These are phyloP conservation scores for Psilopsiagon aymara DNA, from an alignment of 2,113 vertebrate genomes.

Conservation along the genomic window DNA sequence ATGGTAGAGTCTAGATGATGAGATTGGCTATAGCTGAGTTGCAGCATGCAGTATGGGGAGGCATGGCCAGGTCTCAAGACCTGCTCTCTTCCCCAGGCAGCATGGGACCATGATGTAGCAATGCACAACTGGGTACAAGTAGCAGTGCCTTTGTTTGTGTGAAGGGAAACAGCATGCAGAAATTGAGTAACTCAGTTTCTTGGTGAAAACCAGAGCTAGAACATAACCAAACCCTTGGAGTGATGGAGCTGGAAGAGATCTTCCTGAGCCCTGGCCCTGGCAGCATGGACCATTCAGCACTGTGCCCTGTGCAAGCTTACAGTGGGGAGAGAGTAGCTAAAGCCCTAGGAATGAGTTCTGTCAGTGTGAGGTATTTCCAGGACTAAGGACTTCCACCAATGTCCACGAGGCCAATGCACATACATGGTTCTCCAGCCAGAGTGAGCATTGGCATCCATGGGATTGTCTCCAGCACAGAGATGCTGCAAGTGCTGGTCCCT, in stretches of 20 bases:
- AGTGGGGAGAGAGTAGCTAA: not conserved
- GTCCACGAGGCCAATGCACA: not conserved
- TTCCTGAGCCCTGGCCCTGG: not conserved
- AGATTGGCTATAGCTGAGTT: not conserved
- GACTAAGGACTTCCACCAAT: not conserved
- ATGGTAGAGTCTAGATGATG: not conserved
- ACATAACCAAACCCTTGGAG: not conserved
- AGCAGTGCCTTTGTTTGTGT: not conserved
- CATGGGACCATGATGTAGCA: fast-evolving
- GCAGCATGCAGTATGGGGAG: not conserved
- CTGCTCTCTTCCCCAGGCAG: not conserved
- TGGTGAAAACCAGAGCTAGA: not conserved
- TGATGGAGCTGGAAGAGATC: not conserved
- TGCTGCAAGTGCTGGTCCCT: not conserved
- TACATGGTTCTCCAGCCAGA: not conserved
- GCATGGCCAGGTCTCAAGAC: fast-evolving
- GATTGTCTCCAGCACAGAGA: not conserved
- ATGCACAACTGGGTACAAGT: not conserved
- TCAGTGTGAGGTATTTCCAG: not conserved
- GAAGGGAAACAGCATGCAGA: not conserved
- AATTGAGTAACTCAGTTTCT: not conserved
- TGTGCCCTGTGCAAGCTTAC: not conserved
- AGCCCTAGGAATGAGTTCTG: not conserved
- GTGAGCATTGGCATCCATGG: not conserved
- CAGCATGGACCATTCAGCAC: not conserved